Base-by-base conservation (phyloP, 2,797 vertebrate species). In the Hypotaenidia okinawae region DNA sequence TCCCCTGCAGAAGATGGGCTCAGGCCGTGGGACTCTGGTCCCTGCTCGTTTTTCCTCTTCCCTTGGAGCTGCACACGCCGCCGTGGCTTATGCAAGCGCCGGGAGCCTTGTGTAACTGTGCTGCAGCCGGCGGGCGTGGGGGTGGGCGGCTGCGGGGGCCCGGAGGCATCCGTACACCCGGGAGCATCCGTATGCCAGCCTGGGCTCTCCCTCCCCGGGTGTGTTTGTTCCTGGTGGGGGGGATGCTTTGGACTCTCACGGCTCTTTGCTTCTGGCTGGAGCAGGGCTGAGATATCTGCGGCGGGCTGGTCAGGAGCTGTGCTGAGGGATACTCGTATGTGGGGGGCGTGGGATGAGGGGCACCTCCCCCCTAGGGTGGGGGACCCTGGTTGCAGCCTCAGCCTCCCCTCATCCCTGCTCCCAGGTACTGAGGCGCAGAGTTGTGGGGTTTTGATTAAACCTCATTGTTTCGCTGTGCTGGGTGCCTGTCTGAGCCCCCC, bases 241-340 rank as follows among this genome's bases (percentile, higher is more conserved):
- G 32, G 58, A 8, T 12, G 13, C 11, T 82, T 5, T 4, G 70
- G n/a, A 13, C 2, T 57, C 54, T 19, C 2, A 5, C 4, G 43
- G 81, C n/a, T 78, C 10, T 72, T 78, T 19, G 66, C 23, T 41
- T 8, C 66, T 2, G 52, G 27, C 11, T 30, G 0, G 13, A 70
- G 49, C 13, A 6, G 19, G 12, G 69, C 3, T 47, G 77, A 1
- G 3, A 1, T 5, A 4, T 2, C 57, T 10, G 43, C 21, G 8
- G 8, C 1, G 64, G 41, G 49, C 0, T 52, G 72, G 1, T 1
- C 1, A 8, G 61, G 69, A 11, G 16, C 28, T 2, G 19, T 2
- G 59, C 33, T 0, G 6, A 43, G 43, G 0, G 1, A 23, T 0
- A 0, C 11, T 67, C 0, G 1, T 5, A 1, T 11, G 21, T 17